These are phyloP conservation scores for Poecilus cupreus DNA, from an alignment of 2,888 invertebrate genomes.

Conservation along the genomic window DNA sequence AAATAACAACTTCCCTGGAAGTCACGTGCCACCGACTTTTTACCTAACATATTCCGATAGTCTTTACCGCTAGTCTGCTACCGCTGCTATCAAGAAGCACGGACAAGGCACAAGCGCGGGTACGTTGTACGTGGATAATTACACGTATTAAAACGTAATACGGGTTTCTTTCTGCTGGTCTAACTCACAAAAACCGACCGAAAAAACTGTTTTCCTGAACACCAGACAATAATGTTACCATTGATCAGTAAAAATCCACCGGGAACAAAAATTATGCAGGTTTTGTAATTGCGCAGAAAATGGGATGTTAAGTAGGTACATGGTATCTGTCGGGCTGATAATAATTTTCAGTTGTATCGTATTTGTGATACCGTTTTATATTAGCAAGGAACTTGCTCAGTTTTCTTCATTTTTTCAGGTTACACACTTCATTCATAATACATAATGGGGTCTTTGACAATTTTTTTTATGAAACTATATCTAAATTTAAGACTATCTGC, in stretches of 20 bases:
- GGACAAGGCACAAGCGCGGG: neutral
- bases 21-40: neutral
- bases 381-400: too few relatives aligned
- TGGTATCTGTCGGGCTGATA: neutral
- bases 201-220: slow-evolving; percentile 19
- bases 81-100: neutral
- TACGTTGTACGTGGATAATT: slow-evolving; percentile 46
- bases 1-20: neutral
- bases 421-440: too few relatives aligned
- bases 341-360: neutral
- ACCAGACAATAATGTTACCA: slow-evolving; percentile 5
- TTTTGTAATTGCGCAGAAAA: neutral
- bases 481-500: too few relatives aligned
- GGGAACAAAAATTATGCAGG: neutral
- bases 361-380: neutral
- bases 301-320: neutral
- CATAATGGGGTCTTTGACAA: too few relatives aligned
- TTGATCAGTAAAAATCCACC: neutral
- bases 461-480: too few relatives aligned
- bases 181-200: slow-evolving; percentile 16
- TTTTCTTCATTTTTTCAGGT: too few relatives aligned
- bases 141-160: slow-evolving; percentile 40
- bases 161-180: neutral
- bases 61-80: slow-evolving; percentile 4
- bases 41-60: slow-evolving; percentile 27